These are phyloP conservation scores for Leptopilina myrica DNA, from an alignment of 2,888 invertebrate species.

Conservation along the genomic window DNA sequence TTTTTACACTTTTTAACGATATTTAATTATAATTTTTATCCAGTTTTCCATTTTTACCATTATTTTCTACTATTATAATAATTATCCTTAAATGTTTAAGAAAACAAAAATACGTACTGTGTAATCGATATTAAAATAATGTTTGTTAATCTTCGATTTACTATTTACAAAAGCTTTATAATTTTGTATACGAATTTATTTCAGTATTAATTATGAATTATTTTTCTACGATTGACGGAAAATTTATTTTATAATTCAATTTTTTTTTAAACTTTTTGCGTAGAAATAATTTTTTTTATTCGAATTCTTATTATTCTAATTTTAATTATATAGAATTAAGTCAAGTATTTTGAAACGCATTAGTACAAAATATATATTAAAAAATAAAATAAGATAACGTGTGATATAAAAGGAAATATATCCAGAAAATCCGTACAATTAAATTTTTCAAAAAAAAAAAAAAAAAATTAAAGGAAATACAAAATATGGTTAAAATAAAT, in stretches of 20 bases:
- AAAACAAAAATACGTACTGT: too few species aligned
- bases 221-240: neutral
- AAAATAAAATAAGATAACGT: neutral
- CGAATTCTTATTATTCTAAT: neutral
- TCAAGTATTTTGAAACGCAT: constrained; percentile 7
- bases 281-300: neutral
- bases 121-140: too few species aligned
- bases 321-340: neutral
- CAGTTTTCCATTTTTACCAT: too few species aligned
- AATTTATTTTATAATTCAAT: neutral
- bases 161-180: neutral
- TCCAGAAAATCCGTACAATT: neutral
- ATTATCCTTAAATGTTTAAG: too few species aligned
- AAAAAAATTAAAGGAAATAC: neutral
- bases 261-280: neutral
- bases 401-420: constrained; percentile 3
- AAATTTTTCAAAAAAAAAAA: neutral
- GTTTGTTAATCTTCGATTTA: neutral
- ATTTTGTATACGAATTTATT: neutral
- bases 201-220: neutral
- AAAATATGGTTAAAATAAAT: neutral
- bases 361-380: constrained; percentile 25
- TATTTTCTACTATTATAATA: too few species aligned
- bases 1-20: too few species aligned
- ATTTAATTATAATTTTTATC: too few species aligned